Percentiles rank a stretch among this genome's conserved stretches.
Evolutionary conservation across 2,888 invertebrate species (phyloP).

Genomic region (Pristionchus entomophagus): DNA sequence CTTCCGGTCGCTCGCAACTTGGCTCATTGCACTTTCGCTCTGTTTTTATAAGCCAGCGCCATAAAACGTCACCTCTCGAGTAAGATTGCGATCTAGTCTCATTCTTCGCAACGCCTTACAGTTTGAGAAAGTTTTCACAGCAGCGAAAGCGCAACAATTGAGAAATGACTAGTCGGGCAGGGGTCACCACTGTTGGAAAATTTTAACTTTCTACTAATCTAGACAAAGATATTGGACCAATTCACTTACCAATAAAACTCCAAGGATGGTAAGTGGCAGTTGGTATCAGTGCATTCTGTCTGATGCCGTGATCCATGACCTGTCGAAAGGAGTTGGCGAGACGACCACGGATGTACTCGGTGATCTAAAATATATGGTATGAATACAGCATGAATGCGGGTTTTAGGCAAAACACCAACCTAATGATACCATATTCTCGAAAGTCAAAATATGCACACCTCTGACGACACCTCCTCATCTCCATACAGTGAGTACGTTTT

Average conservation of each 20-base stretch:
- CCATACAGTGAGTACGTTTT: slow-evolving; percentile 83
- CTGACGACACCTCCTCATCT: slow-evolving; percentile 96
- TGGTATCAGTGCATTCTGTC: slow-evolving; percentile 64
- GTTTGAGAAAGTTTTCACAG: slow-evolving; percentile 9
- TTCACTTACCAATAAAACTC: slow-evolving; percentile 85
- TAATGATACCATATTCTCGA: neutral
- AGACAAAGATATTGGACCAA: too few relatives aligned
- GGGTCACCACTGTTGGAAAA: too few relatives aligned
- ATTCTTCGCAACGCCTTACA: neutral
- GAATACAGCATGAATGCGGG: neutral
- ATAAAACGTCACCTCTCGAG: slow-evolving; percentile 12
- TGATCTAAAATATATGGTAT: slow-evolving; percentile 80
- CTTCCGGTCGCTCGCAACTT: neutral
- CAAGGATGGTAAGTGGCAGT: slow-evolving; percentile 95
- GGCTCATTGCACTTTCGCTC: slow-evolving; percentile 23
- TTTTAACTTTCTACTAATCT: too few relatives aligned
- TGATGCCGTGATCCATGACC: slow-evolving; percentile 72
- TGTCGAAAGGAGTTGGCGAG: slow-evolving; percentile 67
- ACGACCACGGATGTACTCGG: slow-evolving; percentile 91
- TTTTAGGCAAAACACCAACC: neutral
- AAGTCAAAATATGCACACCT: slow-evolving; percentile 73
- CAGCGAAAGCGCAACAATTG: neutral
- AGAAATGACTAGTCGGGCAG: too few relatives aligned
- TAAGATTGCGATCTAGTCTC: slow-evolving; percentile 33
- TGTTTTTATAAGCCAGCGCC: neutral